These are phyloP conservation scores for Eclectus roratus DNA, from an alignment of 2,113 vertebrate genomes.

Conservation along the genomic window DNA sequence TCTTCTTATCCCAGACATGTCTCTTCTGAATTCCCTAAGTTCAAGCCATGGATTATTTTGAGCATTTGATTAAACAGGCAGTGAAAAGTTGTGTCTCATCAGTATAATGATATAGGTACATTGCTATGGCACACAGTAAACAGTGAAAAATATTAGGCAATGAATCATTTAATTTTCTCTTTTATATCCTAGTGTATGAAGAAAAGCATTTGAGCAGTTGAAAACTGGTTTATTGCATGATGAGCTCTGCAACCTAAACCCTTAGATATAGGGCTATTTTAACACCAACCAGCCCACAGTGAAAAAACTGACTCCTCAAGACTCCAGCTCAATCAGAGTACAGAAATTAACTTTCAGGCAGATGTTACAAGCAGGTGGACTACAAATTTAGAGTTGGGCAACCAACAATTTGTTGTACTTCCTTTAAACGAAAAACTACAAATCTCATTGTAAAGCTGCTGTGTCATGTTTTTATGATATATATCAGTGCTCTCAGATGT, in stretches of 20 bases:
- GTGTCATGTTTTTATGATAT: not conserved
- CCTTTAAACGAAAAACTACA: not conserved
- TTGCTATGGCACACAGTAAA: not conserved
- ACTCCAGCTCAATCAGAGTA: not conserved
- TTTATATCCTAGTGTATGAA: not conserved
- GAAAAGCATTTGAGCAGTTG: not conserved
- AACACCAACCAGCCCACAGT: not conserved
- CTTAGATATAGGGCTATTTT: not conserved
- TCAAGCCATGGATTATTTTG: not conserved
- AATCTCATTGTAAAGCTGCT: not conserved
- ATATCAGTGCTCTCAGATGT: accelerated
- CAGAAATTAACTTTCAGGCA: not conserved
- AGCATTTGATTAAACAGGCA: not conserved
- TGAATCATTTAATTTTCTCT: not conserved
- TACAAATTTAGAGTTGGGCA: not conserved
- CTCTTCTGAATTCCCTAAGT: not conserved
- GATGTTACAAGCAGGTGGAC: not conserved
- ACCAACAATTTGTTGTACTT: not conserved
- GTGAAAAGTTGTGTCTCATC: not conserved
- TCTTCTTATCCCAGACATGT: not conserved
- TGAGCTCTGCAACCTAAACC: not conserved
- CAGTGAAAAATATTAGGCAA: not conserved
- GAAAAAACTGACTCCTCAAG: not conserved
- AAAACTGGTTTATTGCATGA: not conserved
- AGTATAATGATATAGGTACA: not conserved